These are phyloP conservation scores for Drosophila longiperda DNA, from an alignment of 2,888 invertebrate genomes.

Conservation along the genomic window DNA sequence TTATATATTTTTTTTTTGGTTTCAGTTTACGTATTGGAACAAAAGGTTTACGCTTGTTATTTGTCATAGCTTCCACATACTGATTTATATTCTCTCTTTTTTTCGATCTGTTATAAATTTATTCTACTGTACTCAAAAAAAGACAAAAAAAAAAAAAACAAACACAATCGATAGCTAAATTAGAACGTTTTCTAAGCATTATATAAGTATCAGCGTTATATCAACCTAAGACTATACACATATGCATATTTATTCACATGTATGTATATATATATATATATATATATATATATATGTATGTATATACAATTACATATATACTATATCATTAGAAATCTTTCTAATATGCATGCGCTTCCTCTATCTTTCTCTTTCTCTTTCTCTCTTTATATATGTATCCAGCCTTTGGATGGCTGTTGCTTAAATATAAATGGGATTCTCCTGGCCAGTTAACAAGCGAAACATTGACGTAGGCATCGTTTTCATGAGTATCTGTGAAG, in stretches of 20 bases:
- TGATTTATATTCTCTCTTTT: slow-evolving; percentile 18
- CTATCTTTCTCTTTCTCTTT: not conserved
- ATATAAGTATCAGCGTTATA: slow-evolving; percentile 48
- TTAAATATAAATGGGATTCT: slow-evolving; percentile 99
- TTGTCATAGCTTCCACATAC: slow-evolving; percentile 60
- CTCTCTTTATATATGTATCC: not conserved
- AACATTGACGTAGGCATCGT: slow-evolving; percentile 99
- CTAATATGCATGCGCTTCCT: slow-evolving; percentile 28
- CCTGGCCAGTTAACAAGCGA: slow-evolving; percentile 98
- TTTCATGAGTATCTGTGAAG: slow-evolving; percentile 97
- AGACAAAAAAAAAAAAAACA: slow-evolving; percentile 16
- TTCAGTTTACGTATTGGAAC: slow-evolving; percentile 47
- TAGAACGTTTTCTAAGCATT: slow-evolving; percentile 45
- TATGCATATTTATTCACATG: slow-evolving; percentile 44
- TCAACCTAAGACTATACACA: slow-evolving; percentile 66
- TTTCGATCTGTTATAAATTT: slow-evolving; percentile 22
- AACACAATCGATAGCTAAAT: slow-evolving; percentile 41
- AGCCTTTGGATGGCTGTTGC: slow-evolving; percentile 30
- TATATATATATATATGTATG: slow-evolving; percentile 23
- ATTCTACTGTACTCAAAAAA: slow-evolving; percentile 35
- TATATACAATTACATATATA: slow-evolving; percentile 31
- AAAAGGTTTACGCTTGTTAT: slow-evolving; percentile 64
- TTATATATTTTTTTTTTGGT: slow-evolving; percentile 2
- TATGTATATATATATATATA: slow-evolving; percentile 21
- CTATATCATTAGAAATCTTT: slow-evolving; percentile 32